Evolutionary conservation across 2,113 vertebrate species (phyloP).

Genomic region (Thamnaconus septentrionalis): DNA sequence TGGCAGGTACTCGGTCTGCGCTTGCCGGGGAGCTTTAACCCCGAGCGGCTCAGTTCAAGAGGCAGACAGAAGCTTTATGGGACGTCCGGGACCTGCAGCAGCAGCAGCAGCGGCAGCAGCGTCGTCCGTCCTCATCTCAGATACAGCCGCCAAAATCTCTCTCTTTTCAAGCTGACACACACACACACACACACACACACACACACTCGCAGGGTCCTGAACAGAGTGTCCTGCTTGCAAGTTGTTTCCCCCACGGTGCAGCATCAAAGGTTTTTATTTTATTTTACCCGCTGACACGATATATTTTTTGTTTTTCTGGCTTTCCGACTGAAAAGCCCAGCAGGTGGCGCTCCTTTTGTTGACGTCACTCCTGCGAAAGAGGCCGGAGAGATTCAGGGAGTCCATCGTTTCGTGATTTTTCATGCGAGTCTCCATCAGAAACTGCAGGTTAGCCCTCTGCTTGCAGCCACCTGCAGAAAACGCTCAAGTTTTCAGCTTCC

Average conservation of each 20-base stretch:
- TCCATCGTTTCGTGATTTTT: too few species aligned
- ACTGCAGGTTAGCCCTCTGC: too few species aligned
- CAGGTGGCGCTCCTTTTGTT: too few species aligned
- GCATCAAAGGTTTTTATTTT: conserved; percentile 43
- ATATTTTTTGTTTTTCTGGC: conserved; percentile 1
- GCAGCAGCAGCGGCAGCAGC: conserved; percentile 64
- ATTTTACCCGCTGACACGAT: conserved; percentile 43
- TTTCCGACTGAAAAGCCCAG: too few species aligned
- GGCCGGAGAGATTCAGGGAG: too few species aligned
- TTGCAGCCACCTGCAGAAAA: too few species aligned
- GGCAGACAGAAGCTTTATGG: conserved; percentile 54
- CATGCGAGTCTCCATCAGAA: too few species aligned
- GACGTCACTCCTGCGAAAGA: too few species aligned
- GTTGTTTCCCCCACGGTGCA: conserved; percentile 40
- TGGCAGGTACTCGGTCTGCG: conserved; percentile 59
- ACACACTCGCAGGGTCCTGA: conserved; percentile 12
- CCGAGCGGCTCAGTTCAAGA: conserved; percentile 62
- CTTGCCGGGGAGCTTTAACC: conserved; percentile 66
- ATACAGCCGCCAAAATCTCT: conserved; percentile 60
- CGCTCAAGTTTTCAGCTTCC: too few species aligned
- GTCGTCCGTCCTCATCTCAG: conserved; percentile 52
- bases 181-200: conserved; percentile 1
- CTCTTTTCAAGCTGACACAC: conserved; percentile 34
- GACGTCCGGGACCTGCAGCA: conserved; percentile 59
- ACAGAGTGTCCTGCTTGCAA: too few species aligned